phyloP scores from a whole-genome alignment of 2,113 vertebrate genomes.

The Eretmochelys imbricata region DNA sequence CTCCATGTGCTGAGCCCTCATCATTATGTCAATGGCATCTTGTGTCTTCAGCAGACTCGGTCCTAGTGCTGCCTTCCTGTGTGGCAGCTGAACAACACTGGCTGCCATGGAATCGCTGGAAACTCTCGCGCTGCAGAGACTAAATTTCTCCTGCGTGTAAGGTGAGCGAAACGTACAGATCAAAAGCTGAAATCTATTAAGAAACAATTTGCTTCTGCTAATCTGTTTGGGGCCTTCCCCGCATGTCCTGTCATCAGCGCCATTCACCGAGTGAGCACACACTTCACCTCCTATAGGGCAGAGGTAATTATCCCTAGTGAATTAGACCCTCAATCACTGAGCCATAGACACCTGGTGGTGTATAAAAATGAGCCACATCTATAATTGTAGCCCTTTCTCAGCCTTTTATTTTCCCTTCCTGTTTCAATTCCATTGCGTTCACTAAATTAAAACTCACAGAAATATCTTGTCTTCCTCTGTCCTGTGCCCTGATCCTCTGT shows the following conservation, averaged over 20 bases:
- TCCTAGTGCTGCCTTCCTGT: neutral
- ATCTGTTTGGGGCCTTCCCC: conserved; percentile 10
- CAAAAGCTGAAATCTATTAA: conserved; percentile 30
- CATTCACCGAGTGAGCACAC: neutral
- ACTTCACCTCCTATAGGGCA: neutral
- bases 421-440: neutral
- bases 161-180: neutral
- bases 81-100: neutral
- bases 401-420: neutral
- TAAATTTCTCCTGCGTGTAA: neutral
- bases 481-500: neutral
- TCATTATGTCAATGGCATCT: neutral
- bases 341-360: neutral
- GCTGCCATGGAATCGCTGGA: neutral
- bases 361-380: neutral
- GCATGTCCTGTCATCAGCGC: neutral
- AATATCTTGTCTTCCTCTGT: neutral
- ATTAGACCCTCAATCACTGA: neutral
- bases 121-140: neutral
- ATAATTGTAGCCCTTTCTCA: neutral
- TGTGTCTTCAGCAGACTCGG: neutral
- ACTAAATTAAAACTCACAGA: neutral
- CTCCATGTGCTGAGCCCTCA: neutral
- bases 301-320: conserved; percentile 45
- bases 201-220: conserved; percentile 26